Evolutionary conservation across 2,113 vertebrate species (phyloP).

Genomic region (human (Homo sapiens)): GRCh38 chr1:72742001-72742500

Average conservation of each 20-base stretch:
- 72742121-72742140: background rate
- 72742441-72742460: background rate
- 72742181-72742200: background rate
- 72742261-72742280: background rate
- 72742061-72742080: background rate
- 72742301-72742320: background rate
- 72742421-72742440: background rate
- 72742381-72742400: background rate
- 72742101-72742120: background rate
- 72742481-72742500: background rate
- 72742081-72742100: background rate
- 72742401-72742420: background rate
- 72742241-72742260: background rate
- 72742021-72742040: conserved; percentile 41
- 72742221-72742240: background rate
- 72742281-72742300: background rate
- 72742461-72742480: background rate
- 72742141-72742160: background rate
- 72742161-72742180: background rate
- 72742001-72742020: background rate
- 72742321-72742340: background rate
- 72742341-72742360: background rate
- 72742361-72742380: background rate
- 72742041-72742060: conserved; percentile 10
- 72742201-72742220: background rate